Conservation (phyloP, 2,888 invertebrate genomes). For the Acanthosepion pharaonis region DNA sequence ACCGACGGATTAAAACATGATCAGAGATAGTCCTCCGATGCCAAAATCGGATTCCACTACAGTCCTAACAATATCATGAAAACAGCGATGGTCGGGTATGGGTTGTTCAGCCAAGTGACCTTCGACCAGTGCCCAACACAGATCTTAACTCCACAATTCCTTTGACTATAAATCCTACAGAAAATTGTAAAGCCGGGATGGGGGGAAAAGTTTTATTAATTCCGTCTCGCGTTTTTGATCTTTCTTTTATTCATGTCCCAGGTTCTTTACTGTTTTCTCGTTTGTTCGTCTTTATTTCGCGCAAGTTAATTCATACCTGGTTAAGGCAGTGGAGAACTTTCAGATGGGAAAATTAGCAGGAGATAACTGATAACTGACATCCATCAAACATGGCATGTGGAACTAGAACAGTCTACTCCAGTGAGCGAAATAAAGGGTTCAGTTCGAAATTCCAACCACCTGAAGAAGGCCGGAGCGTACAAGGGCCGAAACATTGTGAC, state of each 20-base stretch:
- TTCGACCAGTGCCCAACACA: background rate
- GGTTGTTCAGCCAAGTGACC: background rate
- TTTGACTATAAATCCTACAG: background rate
- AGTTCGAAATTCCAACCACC: too few relatives aligned
- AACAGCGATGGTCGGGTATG: background rate
- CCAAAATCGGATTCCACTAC: background rate
- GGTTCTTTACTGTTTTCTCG: background rate
- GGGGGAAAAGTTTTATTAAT: background rate
- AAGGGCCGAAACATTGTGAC: too few relatives aligned
- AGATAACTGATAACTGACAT: too few relatives aligned
- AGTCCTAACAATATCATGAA: background rate
- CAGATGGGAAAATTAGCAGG: too few relatives aligned
- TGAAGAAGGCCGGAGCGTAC: too few relatives aligned
- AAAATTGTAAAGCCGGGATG: background rate
- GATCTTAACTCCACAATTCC: background rate
- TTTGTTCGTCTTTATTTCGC: too few relatives aligned
- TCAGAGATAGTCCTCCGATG: background rate
- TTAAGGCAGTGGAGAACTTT: too few relatives aligned
- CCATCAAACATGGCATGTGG: too few relatives aligned
- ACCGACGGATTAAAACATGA: background rate
- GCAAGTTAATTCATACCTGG: too few relatives aligned
- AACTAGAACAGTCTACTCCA: too few relatives aligned
- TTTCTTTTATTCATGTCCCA: background rate
- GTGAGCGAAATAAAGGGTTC: too few relatives aligned
- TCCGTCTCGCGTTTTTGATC: background rate